Evolutionary conservation across 1,140 invertebrate genomes (phyloP).

Genomic region (Tetragnatha versicolor): DNA sequence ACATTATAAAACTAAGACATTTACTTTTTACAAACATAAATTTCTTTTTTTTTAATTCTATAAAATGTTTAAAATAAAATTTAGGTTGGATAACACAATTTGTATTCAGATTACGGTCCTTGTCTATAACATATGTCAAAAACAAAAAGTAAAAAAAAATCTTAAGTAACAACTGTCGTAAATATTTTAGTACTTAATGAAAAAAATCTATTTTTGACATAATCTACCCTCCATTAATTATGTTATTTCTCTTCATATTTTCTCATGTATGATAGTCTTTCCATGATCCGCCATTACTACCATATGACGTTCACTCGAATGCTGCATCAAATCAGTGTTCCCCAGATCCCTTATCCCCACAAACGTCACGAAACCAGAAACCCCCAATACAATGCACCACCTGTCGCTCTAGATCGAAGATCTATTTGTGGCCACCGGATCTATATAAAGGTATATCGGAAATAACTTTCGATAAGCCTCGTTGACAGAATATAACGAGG

Average conservation of each 20-base stretch:
- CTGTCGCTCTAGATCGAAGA: slow-evolving; percentile 12
- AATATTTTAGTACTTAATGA: neutral
- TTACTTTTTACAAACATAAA: neutral
- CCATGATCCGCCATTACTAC: neutral
- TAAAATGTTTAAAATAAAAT: neutral
- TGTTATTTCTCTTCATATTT: neutral
- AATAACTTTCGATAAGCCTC: too few species aligned
- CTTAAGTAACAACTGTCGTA: neutral
- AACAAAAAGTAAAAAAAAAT: neutral
- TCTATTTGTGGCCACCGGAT: slow-evolving; percentile 7
- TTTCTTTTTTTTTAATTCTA: neutral
- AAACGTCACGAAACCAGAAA: too few species aligned
- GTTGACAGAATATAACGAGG: too few species aligned
- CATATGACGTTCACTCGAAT: neutral
- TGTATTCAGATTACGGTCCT: neutral
- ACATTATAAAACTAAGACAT: neutral
- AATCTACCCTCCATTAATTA: neutral
- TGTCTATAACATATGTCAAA: neutral
- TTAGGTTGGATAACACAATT: neutral
- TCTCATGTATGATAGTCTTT: too few species aligned
- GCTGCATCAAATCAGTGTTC: neutral
- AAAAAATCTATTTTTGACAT: neutral
- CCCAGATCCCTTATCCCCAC: too few species aligned
- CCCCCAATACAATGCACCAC: neutral
- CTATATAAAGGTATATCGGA: slow-evolving; percentile 8